Percentiles rank a stretch among this genome's conserved stretches.
phyloP scores from a whole-genome alignment of 2,888 invertebrate species.

The Pachymerium ferrugineum region DNA sequence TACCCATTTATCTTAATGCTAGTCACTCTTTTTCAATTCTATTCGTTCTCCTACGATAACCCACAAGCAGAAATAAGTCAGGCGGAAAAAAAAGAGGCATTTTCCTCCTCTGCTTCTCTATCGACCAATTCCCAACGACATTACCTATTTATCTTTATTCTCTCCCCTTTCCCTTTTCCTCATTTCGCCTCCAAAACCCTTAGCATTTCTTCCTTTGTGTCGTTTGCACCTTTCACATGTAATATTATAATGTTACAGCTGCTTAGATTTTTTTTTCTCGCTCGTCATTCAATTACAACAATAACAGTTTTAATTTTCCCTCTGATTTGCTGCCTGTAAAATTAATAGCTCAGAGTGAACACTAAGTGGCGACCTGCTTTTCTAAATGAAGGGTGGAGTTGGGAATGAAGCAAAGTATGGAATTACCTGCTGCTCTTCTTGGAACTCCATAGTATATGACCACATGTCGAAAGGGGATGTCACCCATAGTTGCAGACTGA shows the following conservation, averaged over 20 bases:
- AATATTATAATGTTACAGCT: background rate
- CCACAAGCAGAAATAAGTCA: background rate
- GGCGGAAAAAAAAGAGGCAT: background rate
- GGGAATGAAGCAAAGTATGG: background rate
- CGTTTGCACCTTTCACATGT: too few relatives aligned
- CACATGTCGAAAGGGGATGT: background rate
- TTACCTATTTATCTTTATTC: constrained; percentile 8
- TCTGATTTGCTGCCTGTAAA: background rate
- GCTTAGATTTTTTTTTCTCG: background rate
- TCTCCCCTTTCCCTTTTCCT: background rate
- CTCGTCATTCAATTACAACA: background rate
- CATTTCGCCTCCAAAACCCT: background rate
- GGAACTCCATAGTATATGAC: background rate
- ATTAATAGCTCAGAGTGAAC: background rate
- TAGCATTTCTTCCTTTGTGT: background rate
- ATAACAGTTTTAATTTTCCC: background rate
- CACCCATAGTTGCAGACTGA: background rate
- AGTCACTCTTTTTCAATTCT: too few relatives aligned
- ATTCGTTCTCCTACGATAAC: too few relatives aligned
- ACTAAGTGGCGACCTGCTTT: background rate
- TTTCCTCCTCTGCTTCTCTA: background rate
- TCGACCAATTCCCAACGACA: constrained; percentile 3
- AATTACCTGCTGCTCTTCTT: constrained; percentile 21
- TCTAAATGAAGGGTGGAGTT: background rate
- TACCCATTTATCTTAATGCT: too few relatives aligned